These are phyloP conservation scores for Nycticryphes semicollaris DNA, from an alignment of 2,113 vertebrate genomes.

Conservation along the genomic window DNA sequence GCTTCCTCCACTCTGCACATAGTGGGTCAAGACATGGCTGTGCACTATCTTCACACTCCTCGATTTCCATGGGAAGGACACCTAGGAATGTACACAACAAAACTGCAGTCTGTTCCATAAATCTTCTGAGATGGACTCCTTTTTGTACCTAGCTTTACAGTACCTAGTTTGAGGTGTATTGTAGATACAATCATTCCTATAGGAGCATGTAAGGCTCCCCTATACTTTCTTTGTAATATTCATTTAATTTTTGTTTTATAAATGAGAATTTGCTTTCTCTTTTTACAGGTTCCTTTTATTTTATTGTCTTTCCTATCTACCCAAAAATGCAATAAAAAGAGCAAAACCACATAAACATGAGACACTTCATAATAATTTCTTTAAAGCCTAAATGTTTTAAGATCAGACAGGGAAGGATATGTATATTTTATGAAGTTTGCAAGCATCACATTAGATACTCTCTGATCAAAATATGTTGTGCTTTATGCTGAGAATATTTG, in stretches of 20 bases:
- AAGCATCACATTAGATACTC: constrained; percentile 22
- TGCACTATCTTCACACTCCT: background rate
- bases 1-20: background rate
- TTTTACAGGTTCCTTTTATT: background rate
- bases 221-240: background rate
- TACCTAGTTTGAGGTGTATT: background rate
- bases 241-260: background rate
- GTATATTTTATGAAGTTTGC: constrained; percentile 42
- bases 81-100: background rate
- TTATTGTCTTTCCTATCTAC: background rate
- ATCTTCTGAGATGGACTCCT: background rate
- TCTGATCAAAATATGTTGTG: constrained; percentile 36
- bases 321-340: background rate
- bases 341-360: background rate
- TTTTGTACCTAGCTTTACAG: background rate
- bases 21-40: fast-evolving
- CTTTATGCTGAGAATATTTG: background rate
- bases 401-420: constrained; percentile 1
- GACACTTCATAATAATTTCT: background rate
- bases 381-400: constrained; percentile 18
- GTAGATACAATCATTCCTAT: background rate
- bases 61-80: background rate
- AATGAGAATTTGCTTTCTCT: background rate
- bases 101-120: background rate
- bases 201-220: background rate